Evolutionary conservation across 2,113 vertebrate genomes (phyloP), one percentile per base, ranked within the genome.

Genomic region (Leucopsar rothschildi): DNA sequence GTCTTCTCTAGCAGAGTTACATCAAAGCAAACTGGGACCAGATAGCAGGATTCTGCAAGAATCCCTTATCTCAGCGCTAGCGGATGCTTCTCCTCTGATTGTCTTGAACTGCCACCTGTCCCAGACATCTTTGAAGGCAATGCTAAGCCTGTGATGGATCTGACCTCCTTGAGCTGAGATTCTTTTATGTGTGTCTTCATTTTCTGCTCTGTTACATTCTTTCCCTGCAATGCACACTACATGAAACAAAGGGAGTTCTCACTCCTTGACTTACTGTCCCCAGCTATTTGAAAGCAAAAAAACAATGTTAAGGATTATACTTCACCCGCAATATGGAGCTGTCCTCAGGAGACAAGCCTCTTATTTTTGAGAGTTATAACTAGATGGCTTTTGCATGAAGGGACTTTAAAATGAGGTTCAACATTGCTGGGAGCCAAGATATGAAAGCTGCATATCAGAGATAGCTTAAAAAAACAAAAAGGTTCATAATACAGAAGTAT

Each of bases 61-160:
- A 98, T 98, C 98, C 98, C 99, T 99, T 99, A 99, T 99, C 99
- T 99, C 97, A 42, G 98, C 86, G 94, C 98, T 97, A 98, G 98
- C 98, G 98, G 98, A 98, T 98, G 98, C 98, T 98, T 97, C 98
- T 98, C 98, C 98, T 98, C 97, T 98, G 98, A 99, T 99, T 99
- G 99, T 99, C 99, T 99, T 97, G 98, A 99, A 99, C 99, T 99
- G 99, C 99, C 99, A 99, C 98, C 99, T 99, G 99, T 99, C 99
- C 98, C 99, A 98, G 98, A 98, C 98, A 99, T 99, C 99, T 99
- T 99, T 99, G 99, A 99, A 99, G 98, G 98, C 98, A 98, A 98
- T 76, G 94, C 98, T 99, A 99, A 99, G 98, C 98, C 98, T 99
- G 98, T 99, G 99, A 99, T 99, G 98, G 98, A 98, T 98, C 98